Conservation (phyloP, 2,888 invertebrate genomes). For the Calliphora vomitoria region DNA sequence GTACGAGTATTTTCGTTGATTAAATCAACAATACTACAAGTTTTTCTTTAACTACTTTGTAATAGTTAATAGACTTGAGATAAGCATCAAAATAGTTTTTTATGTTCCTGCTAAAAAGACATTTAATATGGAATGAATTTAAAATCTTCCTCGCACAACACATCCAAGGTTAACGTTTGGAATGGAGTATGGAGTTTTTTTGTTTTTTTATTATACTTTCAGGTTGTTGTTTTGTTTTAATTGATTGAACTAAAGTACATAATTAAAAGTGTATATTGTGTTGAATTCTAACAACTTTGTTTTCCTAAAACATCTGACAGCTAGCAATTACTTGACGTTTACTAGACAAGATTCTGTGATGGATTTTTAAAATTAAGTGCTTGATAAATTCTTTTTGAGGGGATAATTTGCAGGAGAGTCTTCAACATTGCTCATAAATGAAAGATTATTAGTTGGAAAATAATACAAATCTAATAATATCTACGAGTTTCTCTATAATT, state of each 20-base stretch:
- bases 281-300: slow-evolving; percentile 58
- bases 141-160: slow-evolving; percentile 22
- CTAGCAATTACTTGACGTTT: slow-evolving; percentile 46
- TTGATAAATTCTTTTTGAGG: background rate
- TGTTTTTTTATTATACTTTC: background rate
- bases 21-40: slow-evolving; percentile 70
- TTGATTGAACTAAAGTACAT: slow-evolving; percentile 43
- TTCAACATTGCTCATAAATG: too few relatives aligned
- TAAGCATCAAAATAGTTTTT: slow-evolving; percentile 61
- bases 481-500: too few relatives aligned
- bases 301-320: slow-evolving; percentile 28
- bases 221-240: slow-evolving; percentile 30
- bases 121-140: slow-evolving; percentile 47
- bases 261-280: slow-evolving; percentile 49
- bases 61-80: slow-evolving; percentile 67
- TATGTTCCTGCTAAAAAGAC: slow-evolving; percentile 41
- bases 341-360: slow-evolving; percentile 18
- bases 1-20: slow-evolving; percentile 60
- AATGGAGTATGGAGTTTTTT: slow-evolving; percentile 1
- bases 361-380: background rate
- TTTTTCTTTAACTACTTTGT: slow-evolving; percentile 69
- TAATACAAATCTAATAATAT: too few relatives aligned
- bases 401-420: background rate
- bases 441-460: too few relatives aligned
- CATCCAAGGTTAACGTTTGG: slow-evolving; percentile 24